Evolutionary conservation across 2,888 invertebrate genomes (phyloP).

Genomic region (Ophion ellenae): DNA sequence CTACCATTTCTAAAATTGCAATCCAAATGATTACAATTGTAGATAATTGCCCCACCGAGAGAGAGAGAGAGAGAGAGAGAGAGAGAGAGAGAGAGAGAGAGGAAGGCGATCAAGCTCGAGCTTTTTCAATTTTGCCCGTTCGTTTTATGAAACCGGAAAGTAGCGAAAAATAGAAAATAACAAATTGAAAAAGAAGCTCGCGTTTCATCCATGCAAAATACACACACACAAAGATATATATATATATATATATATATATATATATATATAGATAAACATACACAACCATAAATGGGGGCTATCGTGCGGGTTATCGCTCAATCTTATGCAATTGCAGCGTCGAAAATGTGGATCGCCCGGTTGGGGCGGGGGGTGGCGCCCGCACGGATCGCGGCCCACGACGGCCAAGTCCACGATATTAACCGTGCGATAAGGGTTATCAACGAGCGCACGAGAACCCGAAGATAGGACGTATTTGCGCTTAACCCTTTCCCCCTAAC

Average conservation of each 20-base stretch:
- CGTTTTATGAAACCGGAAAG: too few species aligned
- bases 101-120: too few species aligned
- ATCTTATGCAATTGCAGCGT: constrained; percentile 80
- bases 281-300: constrained; percentile 38
- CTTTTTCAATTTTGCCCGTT: too few species aligned
- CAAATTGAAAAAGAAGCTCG: background rate
- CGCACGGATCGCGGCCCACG: constrained; percentile 8
- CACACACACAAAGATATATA: background rate
- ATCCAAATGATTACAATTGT: too few species aligned
- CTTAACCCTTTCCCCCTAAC: constrained; percentile 16
- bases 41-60: too few species aligned
- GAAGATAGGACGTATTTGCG: constrained; percentile 58
- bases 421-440: constrained; percentile 69
- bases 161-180: background rate
- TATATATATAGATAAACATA: background rate
- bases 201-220: background rate
- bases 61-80: too few species aligned
- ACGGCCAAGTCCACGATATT: constrained; percentile 63
- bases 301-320: constrained; percentile 79
- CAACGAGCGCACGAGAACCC: constrained; percentile 63
- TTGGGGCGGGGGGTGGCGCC: constrained; percentile 23
- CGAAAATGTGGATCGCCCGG: constrained; percentile 78
- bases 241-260: background rate
- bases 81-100: too few species aligned
- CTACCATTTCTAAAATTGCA: too few species aligned